Evolutionary conservation across 2,113 vertebrate genomes (phyloP), one percentile per base, ranked within the genome.

Genomic region (Nanorana parkeri): DNA sequence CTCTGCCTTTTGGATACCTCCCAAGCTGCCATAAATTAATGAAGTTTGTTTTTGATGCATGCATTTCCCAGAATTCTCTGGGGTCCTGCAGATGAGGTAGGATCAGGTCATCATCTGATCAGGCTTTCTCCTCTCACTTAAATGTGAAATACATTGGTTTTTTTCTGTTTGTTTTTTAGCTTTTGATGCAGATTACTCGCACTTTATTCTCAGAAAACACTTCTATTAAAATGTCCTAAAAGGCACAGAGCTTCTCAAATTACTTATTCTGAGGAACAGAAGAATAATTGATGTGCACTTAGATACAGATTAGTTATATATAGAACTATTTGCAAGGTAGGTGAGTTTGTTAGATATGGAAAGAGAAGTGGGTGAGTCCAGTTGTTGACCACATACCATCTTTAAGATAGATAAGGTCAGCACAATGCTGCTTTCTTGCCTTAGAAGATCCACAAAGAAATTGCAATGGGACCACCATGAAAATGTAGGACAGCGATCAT

Each of bases 41-140:
- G 55, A 28, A 58, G 28, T 60, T 55, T 74, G 28, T 55, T 19
- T 60, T 69, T 69, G 67, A 69, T 69, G 36, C 36, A 51, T 58
- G 58, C 55, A 64, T 63, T 78, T 66, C 47, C 75, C 61, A 78
- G 60, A 47, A 78, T 66, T 41, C 75, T 55, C 51, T 28, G 41
- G 28, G 24, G 23, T 41, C 13, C 61, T 52, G 19, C 41, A 77
- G 75, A 51, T 19, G 24, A 26, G 74, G 74, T 77, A 61, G 41
- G 17, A 63, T 77, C 74, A 77, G 74, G 74, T 51, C 60, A 74
- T 15, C 58, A 61, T 20, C 0, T 2, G n/a, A 20, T 64, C 58
- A 77, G 8, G 23, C 29, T 75, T 20, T 61, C 29, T 36, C 21
- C 69, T 56, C 24, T 72, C 2, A 13, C 11, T 11, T 20, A 36